Conservation (phyloP, 2,797 vertebrate genomes). For the Sitta carolinensis region DNA sequence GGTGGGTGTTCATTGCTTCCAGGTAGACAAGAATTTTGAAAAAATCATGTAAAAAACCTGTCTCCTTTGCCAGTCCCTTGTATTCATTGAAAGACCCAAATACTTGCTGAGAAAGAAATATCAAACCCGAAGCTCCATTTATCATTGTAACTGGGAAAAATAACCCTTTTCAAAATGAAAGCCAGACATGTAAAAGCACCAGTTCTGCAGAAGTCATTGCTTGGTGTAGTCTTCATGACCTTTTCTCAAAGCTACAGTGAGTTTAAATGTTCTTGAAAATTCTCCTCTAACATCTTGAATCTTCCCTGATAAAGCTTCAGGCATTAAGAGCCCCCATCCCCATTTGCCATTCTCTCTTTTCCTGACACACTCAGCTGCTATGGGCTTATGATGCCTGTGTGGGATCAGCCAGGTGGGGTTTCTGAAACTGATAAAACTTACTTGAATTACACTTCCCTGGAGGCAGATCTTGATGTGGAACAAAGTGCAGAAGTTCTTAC, state of each 20-base stretch:
- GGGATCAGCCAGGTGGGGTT: neutral
- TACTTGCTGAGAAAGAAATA: neutral
- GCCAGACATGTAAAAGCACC: neutral
- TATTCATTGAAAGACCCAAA: neutral
- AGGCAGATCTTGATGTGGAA: neutral
- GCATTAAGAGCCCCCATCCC: neutral
- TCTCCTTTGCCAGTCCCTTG: neutral
- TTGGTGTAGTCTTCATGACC: neutral
- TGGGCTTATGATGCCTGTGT: neutral
- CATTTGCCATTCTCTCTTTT: neutral
- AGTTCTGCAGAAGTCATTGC: neutral
- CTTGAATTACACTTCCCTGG: neutral
- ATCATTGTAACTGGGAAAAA: neutral
- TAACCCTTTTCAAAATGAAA: neutral
- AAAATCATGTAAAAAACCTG: rapidly evolving
- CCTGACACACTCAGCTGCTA: neutral
- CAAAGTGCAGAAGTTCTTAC: neutral
- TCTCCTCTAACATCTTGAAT: neutral
- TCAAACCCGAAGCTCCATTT: neutral
- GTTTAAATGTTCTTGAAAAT: neutral
- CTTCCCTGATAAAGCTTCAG: neutral
- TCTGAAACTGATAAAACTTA: neutral
- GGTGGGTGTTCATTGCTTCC: neutral
- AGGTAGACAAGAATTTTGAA: neutral
- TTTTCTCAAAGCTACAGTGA: neutral